Conservation (phyloP, 2,888 invertebrate species). For the Balanococcus diminutus region DNA sequence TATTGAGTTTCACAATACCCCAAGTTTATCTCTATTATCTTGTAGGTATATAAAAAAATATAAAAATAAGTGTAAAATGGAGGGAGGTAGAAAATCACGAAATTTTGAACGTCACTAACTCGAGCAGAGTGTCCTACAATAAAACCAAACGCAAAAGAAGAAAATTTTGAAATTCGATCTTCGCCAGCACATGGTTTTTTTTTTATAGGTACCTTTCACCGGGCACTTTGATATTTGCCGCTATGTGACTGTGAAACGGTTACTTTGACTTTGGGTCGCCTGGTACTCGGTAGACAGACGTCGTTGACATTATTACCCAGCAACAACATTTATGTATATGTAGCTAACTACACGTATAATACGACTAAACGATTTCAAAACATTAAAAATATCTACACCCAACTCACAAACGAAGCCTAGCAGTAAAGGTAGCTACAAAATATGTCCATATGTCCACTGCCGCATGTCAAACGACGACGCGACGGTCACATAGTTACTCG, state of each 20-base stretch:
- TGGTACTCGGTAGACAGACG: neutral
- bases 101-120: neutral
- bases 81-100: neutral
- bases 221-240: constrained; percentile 1
- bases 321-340: neutral
- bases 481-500: no score
- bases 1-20: constrained; percentile 1
- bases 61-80: no score
- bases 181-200: neutral
- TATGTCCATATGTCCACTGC: no score
- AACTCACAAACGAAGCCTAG: neutral
- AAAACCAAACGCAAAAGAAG: neutral
- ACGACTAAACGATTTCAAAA: neutral
- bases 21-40: no score
- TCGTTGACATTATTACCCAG: neutral
- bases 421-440: no score
- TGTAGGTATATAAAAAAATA: neutral
- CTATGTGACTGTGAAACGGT: neutral
- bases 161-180: constrained; percentile 7
- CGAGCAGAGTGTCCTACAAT: no score
- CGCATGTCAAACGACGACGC: no score
- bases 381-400: neutral
- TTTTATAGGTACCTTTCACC: neutral
- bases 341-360: neutral
- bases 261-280: neutral